Evolutionary conservation across 2,888 invertebrate species (phyloP).

Genomic region (Melangyna quadrimaculata): DNA sequence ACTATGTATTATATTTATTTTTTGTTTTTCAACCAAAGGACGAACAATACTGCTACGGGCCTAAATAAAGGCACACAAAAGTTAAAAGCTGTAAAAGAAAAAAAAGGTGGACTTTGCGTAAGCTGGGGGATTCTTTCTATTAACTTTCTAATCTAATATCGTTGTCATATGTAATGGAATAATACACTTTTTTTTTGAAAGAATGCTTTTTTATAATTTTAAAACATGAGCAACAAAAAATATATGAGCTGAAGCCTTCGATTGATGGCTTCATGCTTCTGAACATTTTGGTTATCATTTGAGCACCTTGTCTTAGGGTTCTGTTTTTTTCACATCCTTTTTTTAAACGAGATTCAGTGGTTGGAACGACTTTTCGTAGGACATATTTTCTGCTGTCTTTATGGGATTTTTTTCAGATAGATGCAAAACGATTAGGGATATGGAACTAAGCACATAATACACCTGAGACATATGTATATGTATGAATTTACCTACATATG

Average conservation of each 20-base stretch:
- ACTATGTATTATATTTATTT: neutral
- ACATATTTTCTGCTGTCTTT: conserved; percentile 19
- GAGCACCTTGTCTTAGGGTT: neutral
- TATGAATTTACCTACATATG: too few species aligned
- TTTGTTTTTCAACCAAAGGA: neutral
- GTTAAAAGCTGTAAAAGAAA: conserved; percentile 1
- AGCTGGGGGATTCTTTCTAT: conserved; percentile 1
- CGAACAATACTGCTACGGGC: neutral
- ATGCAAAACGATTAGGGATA: conserved; percentile 50
- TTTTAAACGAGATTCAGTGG: neutral
- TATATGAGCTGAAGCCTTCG: conserved; percentile 58
- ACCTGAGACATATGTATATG: conserved; percentile 63
- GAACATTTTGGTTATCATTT: conserved; percentile 57
- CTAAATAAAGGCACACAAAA: neutral
- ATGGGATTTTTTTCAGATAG: conserved; percentile 18
- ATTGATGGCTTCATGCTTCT: conserved; percentile 64
- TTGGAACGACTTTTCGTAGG: neutral
- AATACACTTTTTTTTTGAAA: conserved; percentile 26
- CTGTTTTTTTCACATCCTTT: neutral
- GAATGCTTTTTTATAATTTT: conserved; percentile 5
- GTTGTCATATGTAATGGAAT: conserved; percentile 52
- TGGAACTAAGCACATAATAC: conserved; percentile 48
- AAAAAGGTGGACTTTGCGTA: neutral
- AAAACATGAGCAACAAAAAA: conserved; percentile 16
- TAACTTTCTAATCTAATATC: conserved; percentile 29